These are phyloP conservation scores for Brenthis daphne DNA, from an alignment of 2,888 invertebrate genomes.

Conservation along the genomic window DNA sequence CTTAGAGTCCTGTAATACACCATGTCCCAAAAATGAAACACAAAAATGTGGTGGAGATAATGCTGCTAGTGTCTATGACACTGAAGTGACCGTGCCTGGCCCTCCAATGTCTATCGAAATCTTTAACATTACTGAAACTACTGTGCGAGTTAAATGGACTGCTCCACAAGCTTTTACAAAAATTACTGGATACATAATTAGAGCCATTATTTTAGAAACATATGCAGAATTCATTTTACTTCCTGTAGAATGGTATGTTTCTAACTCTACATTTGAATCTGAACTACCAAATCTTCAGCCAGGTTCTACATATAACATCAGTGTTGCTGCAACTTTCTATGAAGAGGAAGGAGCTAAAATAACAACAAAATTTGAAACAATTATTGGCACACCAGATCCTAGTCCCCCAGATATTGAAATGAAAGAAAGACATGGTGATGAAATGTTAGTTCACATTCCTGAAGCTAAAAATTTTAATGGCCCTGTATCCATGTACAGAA, in stretches of 20 bases:
- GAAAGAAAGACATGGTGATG: conserved; percentile 81
- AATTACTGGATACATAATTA: conserved; percentile 81
- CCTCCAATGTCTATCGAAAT: conserved; percentile 85
- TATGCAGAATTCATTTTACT: conserved; percentile 78
- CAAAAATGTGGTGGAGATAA: conserved; percentile 86
- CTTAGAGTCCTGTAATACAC: conserved; percentile 73
- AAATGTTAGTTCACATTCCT: conserved; percentile 85
- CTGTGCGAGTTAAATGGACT: conserved; percentile 83
- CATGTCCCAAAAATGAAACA: conserved; percentile 83
- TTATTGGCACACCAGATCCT: conserved; percentile 87
- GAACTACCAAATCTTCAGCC: conserved; percentile 86
- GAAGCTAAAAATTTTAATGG: conserved; percentile 89
- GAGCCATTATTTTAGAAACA: conserved; percentile 79
- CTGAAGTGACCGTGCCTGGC: conserved; percentile 84
- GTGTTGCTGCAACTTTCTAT: conserved; percentile 85
- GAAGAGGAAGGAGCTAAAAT: conserved; percentile 83
- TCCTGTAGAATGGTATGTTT: conserved; percentile 82
- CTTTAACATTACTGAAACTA: conserved; percentile 83
- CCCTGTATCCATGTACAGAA: conserved; percentile 87
- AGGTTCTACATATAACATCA: conserved; percentile 89
- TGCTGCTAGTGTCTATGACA: conserved; percentile 86
- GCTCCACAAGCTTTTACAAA: conserved; percentile 78
- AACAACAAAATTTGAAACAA: conserved; percentile 84
- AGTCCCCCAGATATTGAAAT: conserved; percentile 87
- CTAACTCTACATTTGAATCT: conserved; percentile 81